Conservation (phyloP, 2,113 vertebrate genomes). For the Mus pahari region DNA sequence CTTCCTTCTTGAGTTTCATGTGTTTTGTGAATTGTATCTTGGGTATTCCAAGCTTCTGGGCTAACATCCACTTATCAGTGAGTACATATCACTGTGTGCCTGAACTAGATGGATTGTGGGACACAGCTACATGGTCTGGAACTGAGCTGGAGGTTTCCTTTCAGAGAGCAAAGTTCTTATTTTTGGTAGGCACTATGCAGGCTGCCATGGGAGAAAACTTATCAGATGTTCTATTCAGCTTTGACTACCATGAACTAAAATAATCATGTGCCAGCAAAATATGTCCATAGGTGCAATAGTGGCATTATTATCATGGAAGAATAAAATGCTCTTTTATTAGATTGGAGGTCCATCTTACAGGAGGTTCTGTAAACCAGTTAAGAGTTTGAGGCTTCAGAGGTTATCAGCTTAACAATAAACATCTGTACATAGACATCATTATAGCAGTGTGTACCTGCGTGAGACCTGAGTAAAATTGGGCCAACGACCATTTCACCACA, state of each 20-base stretch:
- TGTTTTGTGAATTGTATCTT: too few relatives aligned
- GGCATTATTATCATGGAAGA: background rate
- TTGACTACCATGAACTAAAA: too few relatives aligned
- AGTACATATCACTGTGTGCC: too few relatives aligned
- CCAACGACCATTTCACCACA: background rate
- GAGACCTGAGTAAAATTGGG: background rate
- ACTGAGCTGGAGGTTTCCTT: background rate
- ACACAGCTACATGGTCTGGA: background rate
- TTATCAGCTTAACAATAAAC: background rate
- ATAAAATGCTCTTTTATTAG: background rate
- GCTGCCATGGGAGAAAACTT: rapidly evolving
- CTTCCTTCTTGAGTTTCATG: too few relatives aligned
- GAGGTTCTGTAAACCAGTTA: background rate
- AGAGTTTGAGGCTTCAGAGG: background rate
- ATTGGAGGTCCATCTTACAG: background rate
- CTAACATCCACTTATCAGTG: too few relatives aligned
- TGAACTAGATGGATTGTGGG: background rate
- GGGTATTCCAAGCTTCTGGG: too few relatives aligned
- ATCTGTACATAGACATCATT: too few relatives aligned
- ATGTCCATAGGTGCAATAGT: too few relatives aligned
- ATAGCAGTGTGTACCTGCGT: background rate
- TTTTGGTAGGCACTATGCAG: too few relatives aligned
- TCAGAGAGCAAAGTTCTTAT: too few relatives aligned
- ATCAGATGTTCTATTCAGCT: background rate
- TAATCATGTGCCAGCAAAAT: background rate